Base-by-base conservation (phyloP, 2,888 invertebrate genomes). In the Epinotia nisella region DNA sequence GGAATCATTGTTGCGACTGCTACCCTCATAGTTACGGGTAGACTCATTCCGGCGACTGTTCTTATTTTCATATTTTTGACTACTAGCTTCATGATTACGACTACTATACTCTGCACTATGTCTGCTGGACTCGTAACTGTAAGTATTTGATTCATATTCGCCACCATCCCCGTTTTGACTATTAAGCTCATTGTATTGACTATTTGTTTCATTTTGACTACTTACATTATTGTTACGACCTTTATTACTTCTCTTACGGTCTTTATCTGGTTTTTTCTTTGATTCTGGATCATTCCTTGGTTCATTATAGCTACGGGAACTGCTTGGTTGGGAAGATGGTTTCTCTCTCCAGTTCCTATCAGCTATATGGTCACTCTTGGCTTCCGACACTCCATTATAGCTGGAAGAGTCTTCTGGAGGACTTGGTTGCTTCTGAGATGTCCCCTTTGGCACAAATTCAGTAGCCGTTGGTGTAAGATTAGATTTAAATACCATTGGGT, bases 381-480 rank as follows among this genome's bases (percentile, higher is more conserved):
- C 77, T 70, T 73, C 83, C 74, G 76, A 79, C 41, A 76, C 74
- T 70, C 75, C 76, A 74, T 81, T 81, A 74, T 77, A 80, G 74
- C 77, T 77, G 75, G 74, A 76, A 24, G 81, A 80, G 76, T 81
- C 70, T 76, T 88, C 88, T 77, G 84, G 81, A 71, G 75, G 74
- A 61, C 59, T 72, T 78, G 83, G 79, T 76, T 82, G 80, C 76
- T 79, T 83, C 65, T 79, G 76, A 51, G 79, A 74, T 61, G 84
- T 80, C 78, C 81, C 79, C 83, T 93, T 94, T 72, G 95, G 95
- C 76, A 94, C 90, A 90, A 95, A 95, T 85, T 95, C 95, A 75
- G 87, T 92, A 21, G 95, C 95, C 59, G 94, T 94, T 15, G 94
- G 87, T 71, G 95, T 94, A 56, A 95, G 87, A 78, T 93, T 95